Evolutionary conservation across 2,888 invertebrate genomes (phyloP), one percentile per base, ranked within the genome.

Genomic region (Portevinia maculata): DNA sequence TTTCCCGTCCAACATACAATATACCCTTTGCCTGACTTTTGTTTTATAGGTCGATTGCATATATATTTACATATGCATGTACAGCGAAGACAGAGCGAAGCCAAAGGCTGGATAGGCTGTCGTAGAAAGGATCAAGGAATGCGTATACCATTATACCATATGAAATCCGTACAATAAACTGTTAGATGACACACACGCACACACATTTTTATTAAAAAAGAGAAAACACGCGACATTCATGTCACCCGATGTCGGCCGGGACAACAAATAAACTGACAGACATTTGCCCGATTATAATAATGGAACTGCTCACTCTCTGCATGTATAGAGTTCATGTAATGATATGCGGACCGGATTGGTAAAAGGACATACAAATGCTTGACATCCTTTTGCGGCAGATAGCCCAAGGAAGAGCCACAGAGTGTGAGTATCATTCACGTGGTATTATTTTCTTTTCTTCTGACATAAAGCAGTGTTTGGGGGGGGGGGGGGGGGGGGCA

Each of bases 251-350:
- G 69, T 70, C 70, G 44, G 44, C 3, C 64, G 57, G 62, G 55
- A 59, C 53, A 64, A 64, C 70, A 78, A 71, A 71, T 65, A 71
- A 78, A 78, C 78, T 71, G 78, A 71, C 78, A 71, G 70, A 78
- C 78, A 76, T 69, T 76, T 76, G 69, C 76, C 76, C 65, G 78
- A 59, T 71, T 64, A 78, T 65, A 75, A 60, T 75, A 60, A 44
- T 60, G 67, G 11, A 11, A 39, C 41, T 57, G 65, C 55, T 39
- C 17, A 13, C 19, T 44, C 44, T 21, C 28, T 21, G 28, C 30
- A 24, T 30, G 41, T 15, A 13, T 11, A 21, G 52, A 60, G 55
- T 64, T 74, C 60, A 50, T 67, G 53, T 64, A 67, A 75, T 67
- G 57, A 59, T 75, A 75, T 75, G 75, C 52, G 59, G 32, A 75